Percentiles rank a stretch among this genome's conserved stretches.
phyloP scores from a whole-genome alignment of 2,888 invertebrate genomes.

The Lottia gigantea region DNA sequence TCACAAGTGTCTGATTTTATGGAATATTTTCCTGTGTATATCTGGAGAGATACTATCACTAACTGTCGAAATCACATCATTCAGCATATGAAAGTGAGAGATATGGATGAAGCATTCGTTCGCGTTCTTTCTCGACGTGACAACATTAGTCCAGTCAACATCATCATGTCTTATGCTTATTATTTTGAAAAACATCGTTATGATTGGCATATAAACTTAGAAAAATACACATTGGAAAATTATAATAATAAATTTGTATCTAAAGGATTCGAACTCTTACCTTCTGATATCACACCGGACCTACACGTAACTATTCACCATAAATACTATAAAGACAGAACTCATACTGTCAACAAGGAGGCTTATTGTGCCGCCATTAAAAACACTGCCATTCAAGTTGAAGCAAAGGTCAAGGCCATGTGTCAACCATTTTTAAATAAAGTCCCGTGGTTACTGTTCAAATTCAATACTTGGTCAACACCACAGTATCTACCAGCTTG shows the following conservation, averaged over 20 bases:
- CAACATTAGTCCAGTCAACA: neutral
- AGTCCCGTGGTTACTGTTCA: neutral
- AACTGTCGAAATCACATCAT: neutral
- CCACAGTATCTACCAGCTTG: neutral
- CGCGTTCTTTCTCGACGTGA: neutral
- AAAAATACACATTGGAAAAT: neutral
- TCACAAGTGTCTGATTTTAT: neutral
- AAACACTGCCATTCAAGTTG: neutral
- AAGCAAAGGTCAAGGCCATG: neutral
- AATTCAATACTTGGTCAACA: neutral
- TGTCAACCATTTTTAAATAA: neutral
- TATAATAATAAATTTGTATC: neutral
- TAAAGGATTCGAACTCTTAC: neutral
- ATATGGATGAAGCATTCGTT: neutral
- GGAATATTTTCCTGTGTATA: neutral
- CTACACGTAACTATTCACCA: neutral
- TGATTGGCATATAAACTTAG: neutral
- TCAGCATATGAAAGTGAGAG: neutral
- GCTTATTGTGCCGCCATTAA: neutral
- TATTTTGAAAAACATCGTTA: neutral
- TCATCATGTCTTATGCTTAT: neutral
- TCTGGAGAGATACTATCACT: slow-evolving; percentile 1
- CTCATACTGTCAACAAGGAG: neutral
- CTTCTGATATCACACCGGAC: neutral
- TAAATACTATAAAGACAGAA: neutral